Percentiles rank a stretch among this genome's conserved stretches.
phyloP scores from a whole-genome alignment of 1,140 invertebrate genomes.

The Protaetia brevitarsis region DNA sequence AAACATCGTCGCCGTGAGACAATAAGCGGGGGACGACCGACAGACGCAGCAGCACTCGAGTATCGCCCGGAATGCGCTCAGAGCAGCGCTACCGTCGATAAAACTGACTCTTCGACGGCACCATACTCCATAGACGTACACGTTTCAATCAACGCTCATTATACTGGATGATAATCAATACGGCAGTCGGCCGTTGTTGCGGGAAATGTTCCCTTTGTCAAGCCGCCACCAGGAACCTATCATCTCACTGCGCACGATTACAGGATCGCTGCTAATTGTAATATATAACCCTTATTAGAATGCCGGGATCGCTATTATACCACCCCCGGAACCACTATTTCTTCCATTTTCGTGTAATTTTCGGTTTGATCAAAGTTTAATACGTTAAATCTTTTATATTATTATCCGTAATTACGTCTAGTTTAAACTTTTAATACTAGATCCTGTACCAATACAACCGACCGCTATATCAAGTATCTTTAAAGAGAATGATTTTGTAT shows the following conservation, averaged over 20 bases:
- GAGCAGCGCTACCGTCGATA: constrained; percentile 14
- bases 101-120: not conserved
- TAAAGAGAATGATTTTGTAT: constrained; percentile 3
- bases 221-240: constrained; percentile 17
- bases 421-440: too few relatives aligned
- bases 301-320: not conserved
- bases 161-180: constrained; percentile 24
- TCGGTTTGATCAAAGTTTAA: constrained; percentile 7
- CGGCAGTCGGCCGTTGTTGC: constrained; percentile 8
- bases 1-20: not conserved
- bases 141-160: constrained; percentile 25
- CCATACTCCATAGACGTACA: not conserved
- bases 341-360: constrained; percentile 10
- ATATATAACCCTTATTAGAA: constrained; percentile 12
- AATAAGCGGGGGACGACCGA: not conserved
- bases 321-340: not conserved
- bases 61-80: too few relatives aligned
- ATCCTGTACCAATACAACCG: not conserved
- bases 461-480: not conserved
- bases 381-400: not conserved
- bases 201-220: constrained; percentile 19
- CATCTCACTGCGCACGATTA: constrained; percentile 17
- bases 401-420: too few relatives aligned
- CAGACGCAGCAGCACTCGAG: not conserved
- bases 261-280: constrained; percentile 21